phyloP scores from a whole-genome alignment of 2,888 invertebrate genomes.

The Pammene fasciana region DNA sequence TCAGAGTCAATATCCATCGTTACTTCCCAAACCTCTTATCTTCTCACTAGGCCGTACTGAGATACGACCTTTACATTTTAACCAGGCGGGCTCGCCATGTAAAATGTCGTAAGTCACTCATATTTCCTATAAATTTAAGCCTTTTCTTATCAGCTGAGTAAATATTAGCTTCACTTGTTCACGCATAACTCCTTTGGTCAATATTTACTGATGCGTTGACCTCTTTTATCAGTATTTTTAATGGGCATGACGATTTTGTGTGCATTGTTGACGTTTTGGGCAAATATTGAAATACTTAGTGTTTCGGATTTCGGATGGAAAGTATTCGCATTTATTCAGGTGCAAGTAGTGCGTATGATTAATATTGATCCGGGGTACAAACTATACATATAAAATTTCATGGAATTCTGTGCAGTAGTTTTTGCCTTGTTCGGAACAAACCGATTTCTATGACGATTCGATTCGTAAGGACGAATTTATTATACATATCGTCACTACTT shows the following conservation, averaged over 20 bases:
- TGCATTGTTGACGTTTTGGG: neutral
- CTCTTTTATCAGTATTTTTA: conserved; percentile 31
- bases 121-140: neutral
- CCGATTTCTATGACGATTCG: no score
- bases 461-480: no score
- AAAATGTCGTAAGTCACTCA: neutral
- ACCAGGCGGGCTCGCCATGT: neutral
- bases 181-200: conserved; percentile 26
- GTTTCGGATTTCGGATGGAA: neutral
- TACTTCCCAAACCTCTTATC: conserved; percentile 10
- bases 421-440: no score
- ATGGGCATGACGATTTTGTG: conserved; percentile 16
- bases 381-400: no score
- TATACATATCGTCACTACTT: no score
- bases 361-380: no score
- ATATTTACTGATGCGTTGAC: conserved; percentile 27
- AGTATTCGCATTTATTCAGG: neutral
- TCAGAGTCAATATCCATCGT: conserved; percentile 13
- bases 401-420: no score
- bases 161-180: conserved; percentile 25
- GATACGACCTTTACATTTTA: neutral
- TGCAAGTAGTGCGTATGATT: neutral
- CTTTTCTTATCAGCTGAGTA: conserved; percentile 4
- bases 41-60: neutral
- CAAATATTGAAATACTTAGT: conserved; percentile 9